Conservation (phyloP, 53 echinoderm and acorn worm species). For the Echinometra lucunter region DNA sequence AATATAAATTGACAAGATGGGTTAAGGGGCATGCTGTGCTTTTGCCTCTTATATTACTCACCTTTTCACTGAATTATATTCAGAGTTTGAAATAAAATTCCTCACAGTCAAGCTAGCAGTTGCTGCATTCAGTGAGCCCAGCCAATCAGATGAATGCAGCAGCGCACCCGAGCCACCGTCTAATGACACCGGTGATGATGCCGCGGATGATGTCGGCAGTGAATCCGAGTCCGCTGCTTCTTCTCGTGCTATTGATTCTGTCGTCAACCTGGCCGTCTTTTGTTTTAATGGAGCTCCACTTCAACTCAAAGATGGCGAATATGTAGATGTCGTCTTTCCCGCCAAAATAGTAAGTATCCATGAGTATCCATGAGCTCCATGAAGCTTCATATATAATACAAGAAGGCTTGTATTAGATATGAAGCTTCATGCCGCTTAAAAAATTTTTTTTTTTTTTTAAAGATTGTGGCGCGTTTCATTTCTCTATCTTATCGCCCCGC, state of each 20-base stretch:
- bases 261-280: slow-evolving; percentile 33
- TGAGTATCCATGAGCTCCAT: background rate
- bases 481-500: too few relatives aligned
- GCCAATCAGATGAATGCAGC: background rate
- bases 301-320: slow-evolving; percentile 31
- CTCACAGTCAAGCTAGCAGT: background rate
- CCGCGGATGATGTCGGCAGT: background rate
- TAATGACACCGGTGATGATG: background rate
- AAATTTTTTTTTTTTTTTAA: too few relatives aligned
- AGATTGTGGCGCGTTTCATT: too few relatives aligned
- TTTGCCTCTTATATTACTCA: too few relatives aligned
- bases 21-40: too few relatives aligned
- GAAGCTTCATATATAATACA: too few relatives aligned
- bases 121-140: background rate
- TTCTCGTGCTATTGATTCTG: background rate
- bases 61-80: too few relatives aligned
- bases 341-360: slow-evolving; percentile 22
- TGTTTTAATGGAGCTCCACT: slow-evolving; percentile 10
- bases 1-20: too few relatives aligned
- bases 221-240: background rate
- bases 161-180: background rate
- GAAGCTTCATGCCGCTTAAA: too few relatives aligned
- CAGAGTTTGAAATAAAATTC: too few relatives aligned
- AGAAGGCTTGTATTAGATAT: too few relatives aligned
- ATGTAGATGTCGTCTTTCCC: slow-evolving; percentile 42